These are phyloP conservation scores for Siniperca undulata DNA, from an alignment of 2,797 vertebrate species.

Conservation along the genomic window DNA sequence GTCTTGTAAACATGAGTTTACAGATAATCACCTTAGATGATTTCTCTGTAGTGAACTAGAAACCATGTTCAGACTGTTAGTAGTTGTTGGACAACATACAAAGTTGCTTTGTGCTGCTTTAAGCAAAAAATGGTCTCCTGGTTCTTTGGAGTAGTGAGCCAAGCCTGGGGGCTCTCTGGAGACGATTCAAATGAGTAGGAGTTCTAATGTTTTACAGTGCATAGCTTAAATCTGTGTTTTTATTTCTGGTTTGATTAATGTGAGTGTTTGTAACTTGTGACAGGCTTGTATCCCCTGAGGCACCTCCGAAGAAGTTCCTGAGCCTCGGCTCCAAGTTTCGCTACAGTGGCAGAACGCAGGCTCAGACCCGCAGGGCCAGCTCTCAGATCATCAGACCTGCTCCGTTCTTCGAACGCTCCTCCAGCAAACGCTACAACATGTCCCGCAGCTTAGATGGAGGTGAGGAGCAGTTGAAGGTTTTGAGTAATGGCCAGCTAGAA, in stretches of 20 bases:
- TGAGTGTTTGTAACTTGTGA: conserved; percentile 38
- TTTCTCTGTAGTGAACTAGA: conserved; percentile 12
- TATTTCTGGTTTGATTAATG: conserved; percentile 57
- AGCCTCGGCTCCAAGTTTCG: conserved; percentile 97
- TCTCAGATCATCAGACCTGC: conserved; percentile 94
- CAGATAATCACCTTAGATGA: not conserved
- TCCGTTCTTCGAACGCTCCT: conserved; percentile 93
- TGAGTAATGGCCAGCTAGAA: not conserved
- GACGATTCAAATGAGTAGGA: conserved; percentile 42
- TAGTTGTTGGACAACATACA: conserved; percentile 18
- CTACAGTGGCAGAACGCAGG: conserved; percentile 97
- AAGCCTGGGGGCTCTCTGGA: conserved; percentile 23
- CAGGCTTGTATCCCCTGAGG: conserved; percentile 95
- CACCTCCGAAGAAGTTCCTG: conserved; percentile 97
- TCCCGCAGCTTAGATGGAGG: conserved; percentile 96
- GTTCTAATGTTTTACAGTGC: not conserved
- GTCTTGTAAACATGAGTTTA: conserved; percentile 26
- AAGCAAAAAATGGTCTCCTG: conserved; percentile 20
- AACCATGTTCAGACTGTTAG: not conserved
- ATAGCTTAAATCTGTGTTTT: conserved; percentile 27
- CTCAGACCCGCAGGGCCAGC: conserved; percentile 94
- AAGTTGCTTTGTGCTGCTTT: conserved; percentile 42
- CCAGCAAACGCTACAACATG: conserved; percentile 97
- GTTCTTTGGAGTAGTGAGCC: conserved; percentile 32
- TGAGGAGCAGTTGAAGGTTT: conserved; percentile 72